These are phyloP conservation scores for Rhingia rostrata DNA, from an alignment of 2,888 invertebrate species.

Conservation along the genomic window DNA sequence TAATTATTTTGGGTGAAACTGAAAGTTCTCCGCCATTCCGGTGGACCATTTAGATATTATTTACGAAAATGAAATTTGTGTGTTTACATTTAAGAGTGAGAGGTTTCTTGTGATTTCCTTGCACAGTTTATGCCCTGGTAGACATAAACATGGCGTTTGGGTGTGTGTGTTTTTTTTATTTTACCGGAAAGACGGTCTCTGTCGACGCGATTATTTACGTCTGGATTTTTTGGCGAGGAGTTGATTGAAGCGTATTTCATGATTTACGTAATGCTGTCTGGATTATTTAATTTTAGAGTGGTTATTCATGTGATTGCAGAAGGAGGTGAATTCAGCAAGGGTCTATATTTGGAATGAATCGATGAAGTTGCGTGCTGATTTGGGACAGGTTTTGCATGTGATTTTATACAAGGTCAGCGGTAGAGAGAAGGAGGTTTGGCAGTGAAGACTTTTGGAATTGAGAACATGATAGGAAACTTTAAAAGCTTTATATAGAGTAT, in stretches of 20 bases:
- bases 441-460: too few species aligned
- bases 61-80: slow-evolving; percentile 41
- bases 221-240: slow-evolving; percentile 25
- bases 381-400: slow-evolving; percentile 4
- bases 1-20: slow-evolving; percentile 38
- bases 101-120: slow-evolving; percentile 39
- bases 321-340: slow-evolving; percentile 14
- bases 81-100: slow-evolving; percentile 63
- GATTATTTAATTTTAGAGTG: slow-evolving; percentile 58
- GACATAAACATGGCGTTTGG: slow-evolving; percentile 67
- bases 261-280: slow-evolving; percentile 66
- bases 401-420: slow-evolving; percentile 38
- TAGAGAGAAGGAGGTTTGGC: neutral
- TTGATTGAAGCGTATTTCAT: slow-evolving; percentile 36
- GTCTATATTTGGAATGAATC: slow-evolving; percentile 32
- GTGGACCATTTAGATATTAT: slow-evolving; percentile 18
- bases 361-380: slow-evolving; percentile 19
- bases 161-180: slow-evolving; percentile 28
- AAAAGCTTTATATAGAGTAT: too few species aligned
- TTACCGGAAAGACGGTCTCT: neutral
- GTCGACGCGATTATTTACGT: slow-evolving; percentile 24
- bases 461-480: too few species aligned
- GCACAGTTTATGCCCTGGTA: slow-evolving; percentile 35
- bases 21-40: slow-evolving; percentile 44
- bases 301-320: slow-evolving; percentile 37